Conservation (phyloP, 2,888 invertebrate species). For the Drosophila kuntzei region DNA sequence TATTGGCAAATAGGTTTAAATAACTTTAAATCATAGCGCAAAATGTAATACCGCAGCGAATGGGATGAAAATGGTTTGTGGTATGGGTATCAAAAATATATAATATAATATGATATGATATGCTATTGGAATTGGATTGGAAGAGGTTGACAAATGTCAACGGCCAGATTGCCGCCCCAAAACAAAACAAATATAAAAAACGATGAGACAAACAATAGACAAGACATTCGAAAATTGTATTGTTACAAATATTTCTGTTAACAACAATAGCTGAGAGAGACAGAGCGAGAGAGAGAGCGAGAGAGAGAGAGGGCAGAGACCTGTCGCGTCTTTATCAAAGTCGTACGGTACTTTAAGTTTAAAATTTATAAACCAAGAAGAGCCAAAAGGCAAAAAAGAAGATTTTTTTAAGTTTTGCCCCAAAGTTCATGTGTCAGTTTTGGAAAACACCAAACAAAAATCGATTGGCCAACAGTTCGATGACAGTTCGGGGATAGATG, state of each 20-base stretch:
- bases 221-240: conserved; percentile 70
- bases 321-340: conserved; percentile 60
- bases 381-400: conserved; percentile 27
- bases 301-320: conserved; percentile 28
- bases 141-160: conserved; percentile 69
- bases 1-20: conserved; percentile 50
- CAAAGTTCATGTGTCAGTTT: conserved; percentile 73
- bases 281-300: not conserved
- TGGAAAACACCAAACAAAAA: conserved; percentile 45
- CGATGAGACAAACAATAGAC: conserved; percentile 59
- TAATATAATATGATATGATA: conserved; percentile 17
- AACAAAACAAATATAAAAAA: conserved; percentile 21
- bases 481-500: not conserved
- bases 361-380: conserved; percentile 27
- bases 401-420: conserved; percentile 43
- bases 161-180: conserved; percentile 70
- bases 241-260: conserved; percentile 57
- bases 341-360: conserved; percentile 67
- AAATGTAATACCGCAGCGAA: conserved; percentile 56
- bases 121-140: conserved; percentile 21
- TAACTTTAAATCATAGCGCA: conserved; percentile 38
- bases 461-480: conserved; percentile 40
- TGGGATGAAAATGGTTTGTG: conserved; percentile 24
- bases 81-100: not conserved
- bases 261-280: conserved; percentile 32